Conservation (phyloP, 2,888 invertebrate species). For the Chymomyza caudatula region DNA sequence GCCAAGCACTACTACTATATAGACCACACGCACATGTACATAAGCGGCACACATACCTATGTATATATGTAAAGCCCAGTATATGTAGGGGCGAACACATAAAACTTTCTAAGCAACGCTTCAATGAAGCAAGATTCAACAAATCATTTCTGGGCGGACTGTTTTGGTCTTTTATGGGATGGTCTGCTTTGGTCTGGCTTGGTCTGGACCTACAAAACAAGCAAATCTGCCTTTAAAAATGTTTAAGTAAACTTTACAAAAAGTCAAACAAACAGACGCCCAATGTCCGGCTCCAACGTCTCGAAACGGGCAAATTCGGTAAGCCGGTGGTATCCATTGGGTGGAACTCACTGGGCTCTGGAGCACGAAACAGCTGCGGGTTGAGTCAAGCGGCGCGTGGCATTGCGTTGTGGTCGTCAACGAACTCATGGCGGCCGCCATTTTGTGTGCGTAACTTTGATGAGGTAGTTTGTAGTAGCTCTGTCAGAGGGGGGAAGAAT, state of each 20-base stretch:
- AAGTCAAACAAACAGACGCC: conserved; percentile 47
- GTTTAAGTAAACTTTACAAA: conserved; percentile 39
- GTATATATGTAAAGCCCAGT: neutral
- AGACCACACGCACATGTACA: neutral
- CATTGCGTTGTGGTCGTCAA: neutral
- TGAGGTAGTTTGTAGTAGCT: conserved; percentile 12
- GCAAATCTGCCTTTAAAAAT: conserved; percentile 41
- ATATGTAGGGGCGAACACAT: neutral
- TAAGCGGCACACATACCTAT: neutral
- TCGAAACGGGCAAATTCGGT: neutral
- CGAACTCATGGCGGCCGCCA: conserved; percentile 21
- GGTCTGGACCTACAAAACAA: conserved; percentile 4
- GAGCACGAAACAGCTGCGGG: neutral
- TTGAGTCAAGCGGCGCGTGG: neutral
- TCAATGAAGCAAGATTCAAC: conserved; percentile 26
- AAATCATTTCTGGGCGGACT: conserved; percentile 20
- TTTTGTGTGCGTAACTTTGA: conserved; percentile 48
- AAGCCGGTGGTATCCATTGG: neutral
- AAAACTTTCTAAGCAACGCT: conserved; percentile 26
- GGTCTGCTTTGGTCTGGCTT: neutral
- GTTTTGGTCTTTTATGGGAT: neutral
- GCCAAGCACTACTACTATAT: neutral
- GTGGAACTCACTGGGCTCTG: neutral
- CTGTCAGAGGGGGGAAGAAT: neutral
- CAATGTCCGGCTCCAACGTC: conserved; percentile 13